Conservation (phyloP, 1,140 invertebrate species). For the Cardiocondyla obscurior region DNA sequence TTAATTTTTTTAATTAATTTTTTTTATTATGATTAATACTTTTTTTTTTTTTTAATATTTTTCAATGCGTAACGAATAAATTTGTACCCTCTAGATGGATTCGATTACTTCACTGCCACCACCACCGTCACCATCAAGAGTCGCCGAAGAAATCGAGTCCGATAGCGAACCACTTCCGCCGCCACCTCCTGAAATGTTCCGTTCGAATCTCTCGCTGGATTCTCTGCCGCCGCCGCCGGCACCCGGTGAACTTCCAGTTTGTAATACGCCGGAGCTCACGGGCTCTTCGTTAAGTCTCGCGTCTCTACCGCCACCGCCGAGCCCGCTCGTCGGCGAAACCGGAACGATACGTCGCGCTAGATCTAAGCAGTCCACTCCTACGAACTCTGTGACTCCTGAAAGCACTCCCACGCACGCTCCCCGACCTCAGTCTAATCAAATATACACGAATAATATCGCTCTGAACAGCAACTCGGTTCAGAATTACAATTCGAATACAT, state of each 20-base stretch:
- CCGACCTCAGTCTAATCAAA: conserved; percentile 60
- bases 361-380: conserved; percentile 79
- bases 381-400: conserved; percentile 78
- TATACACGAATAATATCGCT: conserved; percentile 56
- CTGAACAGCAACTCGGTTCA: conserved; percentile 49
- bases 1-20: no score
- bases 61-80: background rate
- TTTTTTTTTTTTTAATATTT: no score
- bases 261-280: conserved; percentile 86
- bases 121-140: conserved; percentile 85
- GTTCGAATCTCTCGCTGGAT: conserved; percentile 90
- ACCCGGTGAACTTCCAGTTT: conserved; percentile 86
- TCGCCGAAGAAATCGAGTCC: conserved; percentile 75
- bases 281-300: conserved; percentile 88
- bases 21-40: no score
- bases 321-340: conserved; percentile 82
- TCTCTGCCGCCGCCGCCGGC: conserved; percentile 91
- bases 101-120: conserved; percentile 85
- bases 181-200: conserved; percentile 88
- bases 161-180: conserved; percentile 84
- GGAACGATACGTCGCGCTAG: conserved; percentile 82
- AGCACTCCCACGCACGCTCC: conserved; percentile 78
- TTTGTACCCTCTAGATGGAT: conserved; percentile 78
- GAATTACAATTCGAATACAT: conserved; percentile 48
- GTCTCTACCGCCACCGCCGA: conserved; percentile 88